Evolutionary conservation across 2,113 vertebrate species (phyloP).

Genomic region (Nyctereutes procyonoides): DNA sequence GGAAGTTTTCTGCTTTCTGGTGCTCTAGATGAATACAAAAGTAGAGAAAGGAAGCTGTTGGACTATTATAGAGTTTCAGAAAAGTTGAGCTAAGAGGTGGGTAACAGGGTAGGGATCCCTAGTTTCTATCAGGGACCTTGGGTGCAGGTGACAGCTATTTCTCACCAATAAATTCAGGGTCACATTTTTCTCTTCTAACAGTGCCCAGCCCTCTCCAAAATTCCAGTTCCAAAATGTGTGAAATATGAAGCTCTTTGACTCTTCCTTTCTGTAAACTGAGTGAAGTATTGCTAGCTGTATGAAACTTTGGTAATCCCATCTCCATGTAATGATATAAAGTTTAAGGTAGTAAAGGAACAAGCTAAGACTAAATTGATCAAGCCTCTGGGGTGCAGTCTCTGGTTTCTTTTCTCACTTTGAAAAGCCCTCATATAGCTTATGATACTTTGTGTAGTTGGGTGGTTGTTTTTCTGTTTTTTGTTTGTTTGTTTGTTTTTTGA

Average conservation of each 20-base stretch:
- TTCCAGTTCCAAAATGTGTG: not conserved
- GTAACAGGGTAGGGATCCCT: not conserved
- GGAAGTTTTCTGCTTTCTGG: not conserved
- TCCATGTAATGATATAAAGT: not conserved
- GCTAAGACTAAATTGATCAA: not conserved
- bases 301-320: not conserved
- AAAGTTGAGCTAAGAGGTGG: not conserved
- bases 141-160: not conserved
- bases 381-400: not conserved
- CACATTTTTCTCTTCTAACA: not conserved
- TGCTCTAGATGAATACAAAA: not conserved
- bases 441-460: conserved; percentile 65
- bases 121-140: not conserved
- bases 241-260: not conserved
- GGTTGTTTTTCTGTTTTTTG: not conserved
- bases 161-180: not conserved
- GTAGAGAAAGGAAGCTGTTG: not conserved
- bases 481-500: not conserved
- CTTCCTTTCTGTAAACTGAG: not conserved
- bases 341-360: not conserved
- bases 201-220: not conserved
- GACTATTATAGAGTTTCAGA: not conserved
- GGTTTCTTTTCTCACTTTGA: conserved; percentile 66
- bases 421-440: conserved; percentile 78
- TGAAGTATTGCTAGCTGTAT: not conserved